phyloP scores from a whole-genome alignment of 2,797 vertebrate species.

The Coluber constrictor region DNA sequence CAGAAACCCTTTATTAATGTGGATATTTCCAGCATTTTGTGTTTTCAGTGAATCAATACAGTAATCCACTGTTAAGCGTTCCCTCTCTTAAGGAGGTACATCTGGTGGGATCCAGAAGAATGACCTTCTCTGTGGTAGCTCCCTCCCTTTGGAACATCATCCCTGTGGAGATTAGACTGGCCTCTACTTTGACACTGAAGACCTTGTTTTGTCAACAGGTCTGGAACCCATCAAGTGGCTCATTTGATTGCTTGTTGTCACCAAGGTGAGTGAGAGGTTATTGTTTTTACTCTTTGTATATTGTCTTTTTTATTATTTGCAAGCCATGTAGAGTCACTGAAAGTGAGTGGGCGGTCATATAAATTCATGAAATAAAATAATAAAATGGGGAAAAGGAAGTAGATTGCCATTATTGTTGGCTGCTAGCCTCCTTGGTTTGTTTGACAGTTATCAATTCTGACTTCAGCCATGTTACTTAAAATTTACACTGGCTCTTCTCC shows the following conservation, averaged over 20 bases:
- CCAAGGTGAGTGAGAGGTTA: neutral
- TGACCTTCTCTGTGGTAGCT: neutral
- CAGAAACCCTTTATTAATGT: conserved; percentile 6
- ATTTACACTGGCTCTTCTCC: conserved; percentile 15
- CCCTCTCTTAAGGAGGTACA: neutral
- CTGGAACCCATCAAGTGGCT: neutral
- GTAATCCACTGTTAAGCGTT: conserved; percentile 22
- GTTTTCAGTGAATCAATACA: neutral
- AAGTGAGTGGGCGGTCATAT: neutral
- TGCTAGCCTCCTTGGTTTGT: conserved; percentile 18
- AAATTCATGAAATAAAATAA: neutral
- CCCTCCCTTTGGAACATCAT: neutral
- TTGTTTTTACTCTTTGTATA: neutral
- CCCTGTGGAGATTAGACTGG: neutral
- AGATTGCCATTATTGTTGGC: conserved; percentile 25
- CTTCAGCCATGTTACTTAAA: conserved; percentile 35
- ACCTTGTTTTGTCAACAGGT: neutral
- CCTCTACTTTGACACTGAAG: neutral
- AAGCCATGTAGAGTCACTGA: neutral
- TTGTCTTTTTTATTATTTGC: neutral
- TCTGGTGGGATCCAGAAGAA: neutral
- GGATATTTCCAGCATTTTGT: conserved; percentile 22
- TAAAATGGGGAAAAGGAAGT: neutral
- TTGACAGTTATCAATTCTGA: conserved; percentile 15
- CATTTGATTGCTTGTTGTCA: neutral